Conservation (phyloP, 53 echinoderm and acorn worm genomes). For the Arbacia lixula region DNA sequence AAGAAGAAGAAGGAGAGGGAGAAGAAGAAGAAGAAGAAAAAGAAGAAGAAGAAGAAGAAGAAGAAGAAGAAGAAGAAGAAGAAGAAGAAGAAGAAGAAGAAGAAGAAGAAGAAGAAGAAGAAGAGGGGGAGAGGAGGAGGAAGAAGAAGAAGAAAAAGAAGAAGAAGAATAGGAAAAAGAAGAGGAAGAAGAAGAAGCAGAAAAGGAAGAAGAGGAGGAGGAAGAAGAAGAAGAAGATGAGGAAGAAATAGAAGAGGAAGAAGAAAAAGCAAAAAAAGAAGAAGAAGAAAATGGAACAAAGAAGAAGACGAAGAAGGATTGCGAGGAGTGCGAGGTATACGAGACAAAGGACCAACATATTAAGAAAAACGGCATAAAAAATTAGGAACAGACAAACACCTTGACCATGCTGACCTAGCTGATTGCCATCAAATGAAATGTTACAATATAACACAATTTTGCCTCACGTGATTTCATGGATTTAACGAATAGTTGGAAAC, state of each 20-base stretch:
- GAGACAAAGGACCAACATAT: no score
- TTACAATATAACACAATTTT: no score
- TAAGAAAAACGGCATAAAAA: no score
- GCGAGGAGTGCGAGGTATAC: no score
- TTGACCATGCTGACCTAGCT: no score
- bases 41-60: conserved; percentile 54
- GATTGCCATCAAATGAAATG: no score
- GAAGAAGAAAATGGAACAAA: not conserved
- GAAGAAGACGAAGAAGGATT: no score
- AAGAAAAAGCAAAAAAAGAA: not conserved
- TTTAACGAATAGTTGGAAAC: no score
- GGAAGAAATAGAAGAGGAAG: not conserved
- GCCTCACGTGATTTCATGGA: no score
- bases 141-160: conserved; percentile 55
- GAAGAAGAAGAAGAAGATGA: not conserved
- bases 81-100: conserved; percentile 58
- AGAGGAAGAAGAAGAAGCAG: conserved; percentile 51
- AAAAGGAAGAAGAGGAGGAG: not conserved
- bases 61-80: conserved; percentile 59
- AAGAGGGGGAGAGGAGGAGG: conserved; percentile 48
- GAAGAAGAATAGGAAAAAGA: conserved; percentile 46
- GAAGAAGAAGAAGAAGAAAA: conserved; percentile 51
- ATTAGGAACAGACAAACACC: no score
- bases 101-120: conserved; percentile 57
- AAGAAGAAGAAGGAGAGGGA: conserved; percentile 51